These are phyloP conservation scores for Rana temporaria DNA, from an alignment of 2,113 vertebrate species.

Conservation along the genomic window DNA sequence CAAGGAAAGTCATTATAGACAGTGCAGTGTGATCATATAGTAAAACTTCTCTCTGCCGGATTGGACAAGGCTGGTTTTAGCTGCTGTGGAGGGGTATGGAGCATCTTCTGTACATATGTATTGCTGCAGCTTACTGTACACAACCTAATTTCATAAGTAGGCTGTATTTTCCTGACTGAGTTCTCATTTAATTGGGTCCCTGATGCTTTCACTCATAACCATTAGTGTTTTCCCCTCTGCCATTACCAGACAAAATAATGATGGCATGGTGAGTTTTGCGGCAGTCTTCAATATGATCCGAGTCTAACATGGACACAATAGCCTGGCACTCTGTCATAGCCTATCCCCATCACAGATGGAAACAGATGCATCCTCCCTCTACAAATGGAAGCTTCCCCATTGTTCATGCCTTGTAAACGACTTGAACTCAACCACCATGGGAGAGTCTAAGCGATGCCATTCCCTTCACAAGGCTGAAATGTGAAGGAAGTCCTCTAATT, in stretches of 20 bases:
- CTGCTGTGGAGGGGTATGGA: too few relatives aligned
- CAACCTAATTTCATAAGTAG: too few relatives aligned
- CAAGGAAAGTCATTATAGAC: too few relatives aligned
- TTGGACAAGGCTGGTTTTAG: too few relatives aligned
- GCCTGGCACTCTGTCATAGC: not conserved
- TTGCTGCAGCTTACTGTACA: too few relatives aligned
- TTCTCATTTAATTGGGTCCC: too few relatives aligned
- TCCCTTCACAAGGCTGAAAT: not conserved
- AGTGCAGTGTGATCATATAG: too few relatives aligned
- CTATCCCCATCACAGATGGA: slow-evolving; percentile 41
- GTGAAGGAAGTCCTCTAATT: slow-evolving; percentile 11
- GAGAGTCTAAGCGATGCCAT: not conserved
- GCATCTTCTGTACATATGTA: too few relatives aligned
- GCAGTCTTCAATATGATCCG: not conserved
- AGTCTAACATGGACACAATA: slow-evolving; percentile 30
- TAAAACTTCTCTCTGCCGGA: too few relatives aligned
- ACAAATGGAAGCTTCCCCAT: slow-evolving; percentile 33
- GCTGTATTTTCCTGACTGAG: too few relatives aligned
- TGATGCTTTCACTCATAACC: not conserved
- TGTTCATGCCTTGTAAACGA: slow-evolving; percentile 31
- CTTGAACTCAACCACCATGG: slow-evolving; percentile 3
- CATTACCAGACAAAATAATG: not conserved
- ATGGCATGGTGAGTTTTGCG: not conserved
- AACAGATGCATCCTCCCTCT: slow-evolving; percentile 46
- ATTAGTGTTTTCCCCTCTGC: not conserved